These are phyloP conservation scores for Corythornis vintsioides DNA, from an alignment of 2,113 vertebrate genomes.

Conservation along the genomic window DNA sequence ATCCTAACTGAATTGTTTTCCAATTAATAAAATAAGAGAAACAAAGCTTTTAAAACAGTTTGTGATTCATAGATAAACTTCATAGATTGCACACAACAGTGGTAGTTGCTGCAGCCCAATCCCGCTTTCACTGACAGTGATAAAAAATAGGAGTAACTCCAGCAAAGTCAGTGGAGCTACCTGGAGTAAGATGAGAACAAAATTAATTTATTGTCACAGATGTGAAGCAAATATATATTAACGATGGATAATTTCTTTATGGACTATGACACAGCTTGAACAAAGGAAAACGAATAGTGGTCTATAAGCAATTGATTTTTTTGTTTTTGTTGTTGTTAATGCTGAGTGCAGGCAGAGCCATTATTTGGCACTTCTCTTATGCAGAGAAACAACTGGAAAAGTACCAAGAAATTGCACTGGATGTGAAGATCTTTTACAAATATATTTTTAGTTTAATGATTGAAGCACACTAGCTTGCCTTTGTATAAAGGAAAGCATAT, in stretches of 20 bases:
- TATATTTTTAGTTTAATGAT: conserved; percentile 27
- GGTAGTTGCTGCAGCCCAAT: not conserved
- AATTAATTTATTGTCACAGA: conserved; percentile 38
- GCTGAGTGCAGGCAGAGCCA: not conserved
- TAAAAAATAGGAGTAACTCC: conserved; percentile 3
- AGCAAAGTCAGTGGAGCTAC: not conserved
- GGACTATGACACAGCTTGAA: conserved; percentile 40
- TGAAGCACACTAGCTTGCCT: conserved; percentile 16
- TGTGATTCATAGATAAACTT: not conserved
- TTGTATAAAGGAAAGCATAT: not conserved
- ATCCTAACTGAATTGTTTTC: not conserved
- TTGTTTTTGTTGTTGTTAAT: not conserved
- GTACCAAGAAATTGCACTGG: not conserved
- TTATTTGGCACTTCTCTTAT: conserved; percentile 15
- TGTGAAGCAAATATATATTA: conserved; percentile 7
- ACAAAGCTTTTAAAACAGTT: conserved; percentile 6
- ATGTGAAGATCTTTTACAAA: conserved; percentile 24
- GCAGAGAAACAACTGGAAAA: not conserved
- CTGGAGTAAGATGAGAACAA: conserved; percentile 13
- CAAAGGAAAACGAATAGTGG: not conserved
- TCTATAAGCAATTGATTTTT: conserved; percentile 23
- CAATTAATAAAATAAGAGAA: not conserved
- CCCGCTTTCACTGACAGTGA: not conserved
- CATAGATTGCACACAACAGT: not conserved
- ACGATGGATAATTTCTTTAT: conserved; percentile 42